A percentile compares a stretch with the other conserved stretches of the same genome.
Conservation (phyloP, 2,113 vertebrate species). For the Cricetomys ansorgei region DNA sequence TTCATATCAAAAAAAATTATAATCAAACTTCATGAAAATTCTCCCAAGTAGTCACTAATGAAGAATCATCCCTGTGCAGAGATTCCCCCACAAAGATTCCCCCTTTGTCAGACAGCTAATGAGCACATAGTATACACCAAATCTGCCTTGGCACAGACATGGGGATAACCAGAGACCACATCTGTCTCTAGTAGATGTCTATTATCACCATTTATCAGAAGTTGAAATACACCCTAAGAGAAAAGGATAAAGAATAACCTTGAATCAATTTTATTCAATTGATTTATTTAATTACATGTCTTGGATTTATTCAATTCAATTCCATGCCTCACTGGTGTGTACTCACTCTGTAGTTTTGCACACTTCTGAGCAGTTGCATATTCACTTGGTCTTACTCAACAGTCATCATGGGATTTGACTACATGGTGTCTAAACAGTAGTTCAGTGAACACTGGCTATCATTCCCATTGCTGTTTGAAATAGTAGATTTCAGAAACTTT, state of each 20-base stretch:
- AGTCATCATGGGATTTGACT: not conserved
- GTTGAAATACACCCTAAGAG: not conserved
- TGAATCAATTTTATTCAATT: not conserved
- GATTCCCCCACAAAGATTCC: not conserved
- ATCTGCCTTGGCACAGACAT: not conserved
- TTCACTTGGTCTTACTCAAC: not conserved
- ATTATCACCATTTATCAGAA: not conserved
- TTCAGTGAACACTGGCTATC: not conserved
- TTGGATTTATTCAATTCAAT: too few relatives aligned
- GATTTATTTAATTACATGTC: too few relatives aligned
- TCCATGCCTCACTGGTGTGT: too few relatives aligned
- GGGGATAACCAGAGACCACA: not conserved
- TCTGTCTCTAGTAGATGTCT: not conserved
- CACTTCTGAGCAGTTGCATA: not conserved
- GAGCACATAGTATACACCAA: not conserved
- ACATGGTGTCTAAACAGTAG: not conserved
- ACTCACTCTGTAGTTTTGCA: not conserved
- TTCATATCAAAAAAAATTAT: not conserved
- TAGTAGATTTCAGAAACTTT: not conserved
- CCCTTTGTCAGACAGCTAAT: not conserved
- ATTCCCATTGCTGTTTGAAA: not conserved
- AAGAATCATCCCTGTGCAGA: not conserved
- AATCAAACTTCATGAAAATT: not conserved
- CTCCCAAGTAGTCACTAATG: not conserved
- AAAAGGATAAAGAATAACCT: not conserved